Evolutionary conservation across 2,888 invertebrate species (phyloP).

Genomic region (Criorhina ranunculi): DNA sequence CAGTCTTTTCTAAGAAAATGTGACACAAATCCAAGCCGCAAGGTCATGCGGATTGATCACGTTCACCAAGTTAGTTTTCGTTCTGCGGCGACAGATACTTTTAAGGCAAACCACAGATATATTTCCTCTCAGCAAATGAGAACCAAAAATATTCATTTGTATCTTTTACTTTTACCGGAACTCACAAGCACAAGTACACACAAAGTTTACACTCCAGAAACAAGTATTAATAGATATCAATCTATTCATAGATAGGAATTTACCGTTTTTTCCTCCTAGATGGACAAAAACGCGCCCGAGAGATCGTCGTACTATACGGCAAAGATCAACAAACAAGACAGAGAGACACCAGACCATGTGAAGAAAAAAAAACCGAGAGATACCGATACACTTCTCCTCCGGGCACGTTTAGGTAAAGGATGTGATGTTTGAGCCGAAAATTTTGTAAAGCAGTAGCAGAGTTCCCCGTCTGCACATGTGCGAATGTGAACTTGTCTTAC

Average conservation of each 20-base stretch:
- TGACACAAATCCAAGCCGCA: slow-evolving; percentile 44
- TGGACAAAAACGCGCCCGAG: slow-evolving; percentile 26
- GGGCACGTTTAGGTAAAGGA: slow-evolving; percentile 34
- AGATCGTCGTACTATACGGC: not conserved
- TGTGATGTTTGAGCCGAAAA: slow-evolving; percentile 34
- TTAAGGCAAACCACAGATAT: slow-evolving; percentile 1
- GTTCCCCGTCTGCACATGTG: slow-evolving; percentile 64
- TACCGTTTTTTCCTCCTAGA: slow-evolving; percentile 31
- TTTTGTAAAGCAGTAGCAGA: slow-evolving; percentile 36
- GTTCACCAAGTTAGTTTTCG: slow-evolving; percentile 6
- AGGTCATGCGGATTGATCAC: slow-evolving; percentile 25
- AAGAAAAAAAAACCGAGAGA: slow-evolving; percentile 4
- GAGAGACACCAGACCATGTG: slow-evolving; percentile 13
- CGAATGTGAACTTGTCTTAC: slow-evolving; percentile 71
- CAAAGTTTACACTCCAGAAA: slow-evolving; percentile 47
- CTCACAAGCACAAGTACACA: slow-evolving; percentile 20
- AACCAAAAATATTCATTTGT: slow-evolving; percentile 13
- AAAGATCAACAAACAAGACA: slow-evolving; percentile 10
- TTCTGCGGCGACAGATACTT: not conserved
- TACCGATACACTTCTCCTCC: slow-evolving; percentile 10
- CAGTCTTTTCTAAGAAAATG: slow-evolving; percentile 10
- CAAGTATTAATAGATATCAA: slow-evolving; percentile 58
- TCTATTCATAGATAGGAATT: slow-evolving; percentile 64
- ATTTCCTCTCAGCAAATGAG: slow-evolving; percentile 7
- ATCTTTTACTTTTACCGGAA: slow-evolving; percentile 44